A percentile compares a stretch with the other conserved stretches of the same genome.
These are phyloP conservation scores for Cataglyphis livida DNA, from an alignment of 2,888 invertebrate species.

Conservation along the genomic window DNA sequence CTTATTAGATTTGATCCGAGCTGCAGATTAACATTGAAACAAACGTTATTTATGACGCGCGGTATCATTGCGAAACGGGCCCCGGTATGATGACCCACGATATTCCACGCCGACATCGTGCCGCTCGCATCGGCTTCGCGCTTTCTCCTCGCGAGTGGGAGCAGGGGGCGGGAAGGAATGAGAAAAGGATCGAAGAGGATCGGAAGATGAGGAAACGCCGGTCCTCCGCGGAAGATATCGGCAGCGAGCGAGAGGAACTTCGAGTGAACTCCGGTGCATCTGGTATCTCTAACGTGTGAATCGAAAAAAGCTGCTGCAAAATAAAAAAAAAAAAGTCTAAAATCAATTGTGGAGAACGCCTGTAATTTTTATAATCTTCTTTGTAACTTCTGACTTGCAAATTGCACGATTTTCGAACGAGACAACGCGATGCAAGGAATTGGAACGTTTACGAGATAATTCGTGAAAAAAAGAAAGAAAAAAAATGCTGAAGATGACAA, in stretches of 20 bases:
- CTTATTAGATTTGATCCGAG: conserved; percentile 85
- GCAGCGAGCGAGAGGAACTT: conserved; percentile 43
- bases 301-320: not conserved
- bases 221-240: conserved; percentile 30
- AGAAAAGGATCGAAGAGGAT: conserved; percentile 24
- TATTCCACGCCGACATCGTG: conserved; percentile 63
- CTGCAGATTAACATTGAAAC: conserved; percentile 84
- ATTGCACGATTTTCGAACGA: not conserved
- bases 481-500: conserved; percentile 6
- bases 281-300: conserved; percentile 10
- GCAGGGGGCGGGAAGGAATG: conserved; percentile 16
- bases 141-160: conserved; percentile 34
- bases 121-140: conserved; percentile 36
- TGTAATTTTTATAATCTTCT: not conserved
- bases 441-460: conserved; percentile 7
- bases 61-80: conserved; percentile 80
- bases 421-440: not conserved
- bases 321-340: not conserved
- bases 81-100: conserved; percentile 81
- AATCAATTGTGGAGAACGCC: not conserved
- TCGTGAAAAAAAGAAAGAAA: not conserved
- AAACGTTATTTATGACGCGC: conserved; percentile 84
- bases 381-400: not conserved
- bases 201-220: conserved; percentile 27
- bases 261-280: not conserved